Conservation (phyloP, 2,888 invertebrate species). For the Eupeodes latifasciatus region DNA sequence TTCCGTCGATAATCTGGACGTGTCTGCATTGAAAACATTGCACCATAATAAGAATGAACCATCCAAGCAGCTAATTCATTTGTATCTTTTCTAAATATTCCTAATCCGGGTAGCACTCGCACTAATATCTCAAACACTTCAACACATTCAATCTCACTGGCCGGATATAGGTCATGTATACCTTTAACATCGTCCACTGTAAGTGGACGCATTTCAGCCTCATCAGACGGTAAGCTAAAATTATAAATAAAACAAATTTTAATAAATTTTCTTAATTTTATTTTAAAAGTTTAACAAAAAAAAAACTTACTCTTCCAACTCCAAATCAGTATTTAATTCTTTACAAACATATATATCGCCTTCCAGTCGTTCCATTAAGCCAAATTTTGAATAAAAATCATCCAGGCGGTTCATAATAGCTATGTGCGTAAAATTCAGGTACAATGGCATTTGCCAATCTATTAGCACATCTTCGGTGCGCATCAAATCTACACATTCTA, state of each 20-base stretch:
- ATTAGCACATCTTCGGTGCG: conserved; percentile 91
- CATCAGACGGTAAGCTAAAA: conserved; percentile 86
- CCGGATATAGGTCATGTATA: conserved; percentile 94
- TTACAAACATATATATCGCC: conserved; percentile 92
- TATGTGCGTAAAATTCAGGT: conserved; percentile 94
- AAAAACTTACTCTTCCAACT: conserved; percentile 86
- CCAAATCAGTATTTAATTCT: conserved; percentile 86
- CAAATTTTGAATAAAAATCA: conserved; percentile 87
- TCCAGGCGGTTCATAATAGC: conserved; percentile 91
- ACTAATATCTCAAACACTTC: conserved; percentile 93
- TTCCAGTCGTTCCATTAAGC: conserved; percentile 89
- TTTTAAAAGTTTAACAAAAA: background rate
- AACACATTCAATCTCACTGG: conserved; percentile 94
- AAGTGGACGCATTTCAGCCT: conserved; percentile 91
- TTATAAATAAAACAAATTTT: background rate
- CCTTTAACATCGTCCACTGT: conserved; percentile 91
- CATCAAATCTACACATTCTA: conserved; percentile 89
- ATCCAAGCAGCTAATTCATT: conserved; percentile 94
- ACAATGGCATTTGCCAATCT: conserved; percentile 92
- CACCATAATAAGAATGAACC: conserved; percentile 95
- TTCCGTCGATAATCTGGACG: conserved; percentile 90
- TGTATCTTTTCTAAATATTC: conserved; percentile 88
- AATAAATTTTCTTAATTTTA: background rate
- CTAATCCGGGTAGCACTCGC: conserved; percentile 91
- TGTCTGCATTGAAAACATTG: conserved; percentile 97